Evolutionary conservation across 2,797 vertebrate genomes (phyloP), one percentile per base, ranked within the genome.

Genomic region (Xiphorhynchus erythropygius): DNA sequence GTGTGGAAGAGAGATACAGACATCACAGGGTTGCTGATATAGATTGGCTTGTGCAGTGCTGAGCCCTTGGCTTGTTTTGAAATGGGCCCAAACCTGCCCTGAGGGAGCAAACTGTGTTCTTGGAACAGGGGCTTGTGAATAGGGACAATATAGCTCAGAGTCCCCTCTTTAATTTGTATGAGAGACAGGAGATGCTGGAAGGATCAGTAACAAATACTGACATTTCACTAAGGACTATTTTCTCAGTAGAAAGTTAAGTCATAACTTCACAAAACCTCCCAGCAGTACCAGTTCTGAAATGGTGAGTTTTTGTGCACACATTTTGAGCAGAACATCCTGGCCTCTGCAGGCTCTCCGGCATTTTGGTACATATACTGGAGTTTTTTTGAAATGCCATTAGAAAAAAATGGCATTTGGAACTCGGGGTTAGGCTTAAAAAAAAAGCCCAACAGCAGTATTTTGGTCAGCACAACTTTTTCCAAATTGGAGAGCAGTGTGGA

Each of bases 401-500:
- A 3, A 57, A 55, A 86, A 39, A 0, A 0, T 0, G 3, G 17
- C 19, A 11, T 64, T 89, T 62, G 19, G 57, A 84, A 30, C 35
- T 47, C 21, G 18, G 5, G 14, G 50, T 87, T 76, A 59, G 53
- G 16, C 44, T 71, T 63, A 30, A 76, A 24, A 60, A 30, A 13
- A 23, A 6, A 8, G n/a, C n/a, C 7, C 60, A 33, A 10, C 28
- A 53, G 18, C 12, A 57, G 21, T 21, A 28, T 67, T 50, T 81
- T n/a, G 22, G 53, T 53, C 59, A 76, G 27, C 70, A 42, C 28
- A 50, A 5, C 33, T 42, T 56, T 33, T 49, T 68, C 33, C 2
- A 4, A 46, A 28, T 0, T 13, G 1, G 13, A 41, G 10, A 5
- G 6, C 30, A 18, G 57, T 23, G 7, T 0, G 6, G 42, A n/a